Evolutionary conservation across 2,797 vertebrate genomes (phyloP), one percentile per base, ranked within the genome.

Genomic region (Synanceia verrucosa): DNA sequence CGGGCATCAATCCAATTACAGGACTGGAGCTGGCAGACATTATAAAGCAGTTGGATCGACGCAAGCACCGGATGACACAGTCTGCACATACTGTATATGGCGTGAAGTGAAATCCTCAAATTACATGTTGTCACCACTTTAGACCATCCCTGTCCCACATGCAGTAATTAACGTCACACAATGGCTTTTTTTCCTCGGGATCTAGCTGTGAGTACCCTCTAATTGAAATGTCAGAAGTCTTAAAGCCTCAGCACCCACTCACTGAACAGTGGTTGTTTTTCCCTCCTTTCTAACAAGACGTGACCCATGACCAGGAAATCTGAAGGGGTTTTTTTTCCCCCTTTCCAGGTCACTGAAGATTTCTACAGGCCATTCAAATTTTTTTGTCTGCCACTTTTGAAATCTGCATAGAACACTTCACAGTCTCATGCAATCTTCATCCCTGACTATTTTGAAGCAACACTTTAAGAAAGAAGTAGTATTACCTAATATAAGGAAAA

Each of bases 161-260:
- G 79, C 73, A 65, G 81, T 76, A 85, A 91, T 93, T 91, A 91
- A 57, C 65, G 50, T 74, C 78, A 75, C 73, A 87, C 87, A 81
- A 73, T 68, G 82, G 57, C 14, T 68, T 84, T 72, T 77, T 76
- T 77, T 70, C 52, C 44, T 1, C 5, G 60, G 37, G 50, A 60
- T 79, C 47, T 67, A 48, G 65, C 67, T 75, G 71, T 5, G 29
- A 73, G 70, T 41, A 82, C 68, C 66, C 73, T 88, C 72, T 90
- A 90, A 91, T 94, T 91, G 63, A 90, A 85, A 81, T 86, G 89
- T 92, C 89, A 90, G 34, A 87, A 91, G 86, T 80, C 86, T 87
- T 70, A 83, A 87, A 79, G 81, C 64, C 62, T 80, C 67, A 78
- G 77, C 66, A 55, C 85, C 77, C 88, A 86, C 84, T 59, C 64